Conservation (phyloP, 1,140 invertebrate species). For the Armadillidium nasatum region DNA sequence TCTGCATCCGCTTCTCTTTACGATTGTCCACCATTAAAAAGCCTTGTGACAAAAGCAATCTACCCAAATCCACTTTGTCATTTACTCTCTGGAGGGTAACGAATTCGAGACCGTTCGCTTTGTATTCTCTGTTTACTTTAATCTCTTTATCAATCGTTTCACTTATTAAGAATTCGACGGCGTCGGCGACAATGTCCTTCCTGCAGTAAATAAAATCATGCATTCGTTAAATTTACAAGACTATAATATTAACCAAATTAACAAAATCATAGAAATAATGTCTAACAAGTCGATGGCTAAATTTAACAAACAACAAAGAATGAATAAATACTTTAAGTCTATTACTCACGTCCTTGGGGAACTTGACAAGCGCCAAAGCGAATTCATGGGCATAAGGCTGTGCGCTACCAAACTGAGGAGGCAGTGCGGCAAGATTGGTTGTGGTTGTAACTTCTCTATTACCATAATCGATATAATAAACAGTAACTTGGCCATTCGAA, state of each 20-base stretch:
- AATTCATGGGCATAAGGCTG: slow-evolving; percentile 82
- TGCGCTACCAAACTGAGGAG: slow-evolving; percentile 62
- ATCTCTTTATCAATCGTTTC: slow-evolving; percentile 48
- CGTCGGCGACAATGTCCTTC: slow-evolving; percentile 73
- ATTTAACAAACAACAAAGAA: not conserved
- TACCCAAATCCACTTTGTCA: slow-evolving; percentile 74
- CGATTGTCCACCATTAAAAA: slow-evolving; percentile 72
- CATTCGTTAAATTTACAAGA: too few species aligned
- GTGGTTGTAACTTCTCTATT: slow-evolving; percentile 60
- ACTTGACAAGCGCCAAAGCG: slow-evolving; percentile 69
- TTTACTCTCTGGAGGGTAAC: slow-evolving; percentile 65
- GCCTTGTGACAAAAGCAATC: slow-evolving; percentile 78
- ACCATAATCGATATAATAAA: slow-evolving; percentile 94
- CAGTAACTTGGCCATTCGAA: slow-evolving; percentile 60
- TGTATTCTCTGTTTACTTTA: slow-evolving; percentile 57
- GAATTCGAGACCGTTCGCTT: slow-evolving; percentile 59
- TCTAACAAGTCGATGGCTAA: too few species aligned
- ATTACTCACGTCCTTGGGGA: slow-evolving; percentile 71
- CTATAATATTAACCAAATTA: too few species aligned
- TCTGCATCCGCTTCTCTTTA: slow-evolving; percentile 72
- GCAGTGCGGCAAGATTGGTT: slow-evolving; percentile 65
- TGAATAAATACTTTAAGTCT: not conserved
- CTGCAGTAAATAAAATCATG: slow-evolving; percentile 48
- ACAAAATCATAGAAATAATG: too few species aligned
- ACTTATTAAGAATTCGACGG: slow-evolving; percentile 60